Percentiles rank a stretch among this genome's conserved stretches.
Evolutionary conservation across 2,113 vertebrate species (phyloP).

Genomic region (Sisor rabdophorus): DNA sequence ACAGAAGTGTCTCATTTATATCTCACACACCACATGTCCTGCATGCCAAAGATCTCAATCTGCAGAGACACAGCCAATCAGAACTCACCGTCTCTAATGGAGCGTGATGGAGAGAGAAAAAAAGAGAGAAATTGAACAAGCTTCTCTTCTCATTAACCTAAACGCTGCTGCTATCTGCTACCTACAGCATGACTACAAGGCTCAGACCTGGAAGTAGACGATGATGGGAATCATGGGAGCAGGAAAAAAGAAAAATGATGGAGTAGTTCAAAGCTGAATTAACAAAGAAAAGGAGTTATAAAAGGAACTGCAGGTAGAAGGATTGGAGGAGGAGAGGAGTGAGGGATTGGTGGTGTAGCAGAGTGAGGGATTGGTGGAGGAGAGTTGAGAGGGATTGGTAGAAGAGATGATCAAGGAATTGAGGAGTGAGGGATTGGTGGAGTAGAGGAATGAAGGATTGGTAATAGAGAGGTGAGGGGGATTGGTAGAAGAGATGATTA

Average conservation of each 20-base stretch:
- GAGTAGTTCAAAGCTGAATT: background rate
- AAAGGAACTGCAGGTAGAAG: background rate
- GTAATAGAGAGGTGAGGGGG: too few species aligned
- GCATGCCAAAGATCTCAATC: slow-evolving; percentile 67
- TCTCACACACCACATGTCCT: slow-evolving; percentile 33
- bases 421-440: too few species aligned
- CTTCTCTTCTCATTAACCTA: slow-evolving; percentile 84
- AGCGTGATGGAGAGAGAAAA: slow-evolving; percentile 91
- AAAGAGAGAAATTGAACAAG: slow-evolving; percentile 90
- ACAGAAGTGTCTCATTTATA: background rate
- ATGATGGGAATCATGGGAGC: slow-evolving; percentile 10
- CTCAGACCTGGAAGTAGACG: background rate
- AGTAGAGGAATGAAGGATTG: too few species aligned
- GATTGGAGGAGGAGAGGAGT: background rate
- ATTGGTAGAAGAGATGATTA: background rate
- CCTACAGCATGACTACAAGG: slow-evolving; percentile 55
- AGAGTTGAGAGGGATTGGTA: background rate
- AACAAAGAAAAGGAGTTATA: background rate
- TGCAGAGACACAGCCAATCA: slow-evolving; percentile 94
- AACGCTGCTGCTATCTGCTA: slow-evolving; percentile 80
- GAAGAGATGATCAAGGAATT: background rate
- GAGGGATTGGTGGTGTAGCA: background rate
- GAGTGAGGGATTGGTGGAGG: too few species aligned
- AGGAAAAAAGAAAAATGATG: background rate
- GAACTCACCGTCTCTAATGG: slow-evolving; percentile 92